Evolutionary conservation across 2,888 invertebrate species (phyloP).

Genomic region (Bruchidius siliquastri): DNA sequence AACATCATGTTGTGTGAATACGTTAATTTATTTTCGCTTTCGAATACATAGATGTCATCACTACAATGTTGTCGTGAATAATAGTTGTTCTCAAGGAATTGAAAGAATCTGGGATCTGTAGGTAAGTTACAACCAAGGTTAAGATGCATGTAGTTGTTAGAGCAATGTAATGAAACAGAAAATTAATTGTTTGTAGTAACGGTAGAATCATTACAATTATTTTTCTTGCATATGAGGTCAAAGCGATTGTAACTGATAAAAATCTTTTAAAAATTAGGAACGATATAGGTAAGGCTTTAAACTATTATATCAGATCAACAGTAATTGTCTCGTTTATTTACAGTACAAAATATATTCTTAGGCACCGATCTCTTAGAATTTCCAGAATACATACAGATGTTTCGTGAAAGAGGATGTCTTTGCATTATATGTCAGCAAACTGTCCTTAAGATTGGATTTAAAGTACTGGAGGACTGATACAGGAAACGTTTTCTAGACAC

Average conservation of each 20-base stretch:
- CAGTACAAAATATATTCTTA: not conserved
- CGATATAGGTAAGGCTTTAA: not conserved
- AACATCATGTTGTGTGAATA: not conserved
- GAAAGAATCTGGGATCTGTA: not conserved
- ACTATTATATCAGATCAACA: not conserved
- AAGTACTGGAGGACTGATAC: no score
- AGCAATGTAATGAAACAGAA: not conserved
- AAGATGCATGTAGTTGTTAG: not conserved
- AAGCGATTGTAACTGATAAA: not conserved
- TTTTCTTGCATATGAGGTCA: not conserved
- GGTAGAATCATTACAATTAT: not conserved
- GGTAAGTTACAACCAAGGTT: not conserved
- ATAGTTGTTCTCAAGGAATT: not conserved
- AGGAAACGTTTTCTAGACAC: no score
- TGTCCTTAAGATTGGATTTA: not conserved
- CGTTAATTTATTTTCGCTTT: not conserved
- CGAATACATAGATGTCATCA: not conserved
- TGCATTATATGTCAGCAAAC: not conserved
- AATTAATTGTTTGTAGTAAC: not conserved
- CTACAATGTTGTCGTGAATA: not conserved
- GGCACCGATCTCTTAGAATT: not conserved
- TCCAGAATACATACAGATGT: not conserved
- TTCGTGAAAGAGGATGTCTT: not conserved
- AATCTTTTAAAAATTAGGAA: not conserved
- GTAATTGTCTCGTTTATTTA: not conserved